These are phyloP conservation scores for Notolabrus celidotus DNA, from an alignment of 2,797 vertebrate species.

Conservation along the genomic window DNA sequence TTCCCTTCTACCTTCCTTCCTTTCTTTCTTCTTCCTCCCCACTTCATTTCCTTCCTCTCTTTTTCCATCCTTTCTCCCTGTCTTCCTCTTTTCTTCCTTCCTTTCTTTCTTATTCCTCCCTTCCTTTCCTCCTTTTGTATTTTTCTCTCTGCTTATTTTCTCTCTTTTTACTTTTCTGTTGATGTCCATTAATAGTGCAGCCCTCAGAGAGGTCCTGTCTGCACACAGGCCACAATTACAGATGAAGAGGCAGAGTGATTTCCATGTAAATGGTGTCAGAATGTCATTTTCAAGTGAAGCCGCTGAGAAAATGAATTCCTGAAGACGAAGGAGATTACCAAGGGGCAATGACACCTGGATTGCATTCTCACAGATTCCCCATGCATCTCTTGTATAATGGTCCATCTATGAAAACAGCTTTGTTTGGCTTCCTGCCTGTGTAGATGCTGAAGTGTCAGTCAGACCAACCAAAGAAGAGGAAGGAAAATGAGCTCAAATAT, in stretches of 20 bases:
- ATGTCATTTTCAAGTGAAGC: conserved; percentile 80
- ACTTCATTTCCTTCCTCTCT: conserved; percentile 14
- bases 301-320: conserved; percentile 83
- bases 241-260: conserved; percentile 82
- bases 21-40: background rate
- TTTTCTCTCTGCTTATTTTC: conserved; percentile 11
- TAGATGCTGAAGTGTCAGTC: conserved; percentile 73
- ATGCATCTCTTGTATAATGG: conserved; percentile 77
- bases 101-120: background rate
- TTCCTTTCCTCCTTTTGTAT: conserved; percentile 33
- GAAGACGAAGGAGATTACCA: conserved; percentile 80
- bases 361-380: conserved; percentile 79
- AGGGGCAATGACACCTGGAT: conserved; percentile 76
- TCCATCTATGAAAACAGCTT: conserved; percentile 82
- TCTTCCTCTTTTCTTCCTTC: background rate
- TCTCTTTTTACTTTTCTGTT: conserved; percentile 22
- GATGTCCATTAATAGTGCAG: conserved; percentile 66
- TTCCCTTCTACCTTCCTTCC: background rate
- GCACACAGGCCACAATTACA: conserved; percentile 68
- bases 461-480: conserved; percentile 50
- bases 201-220: conserved; percentile 74
- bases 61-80: background rate
- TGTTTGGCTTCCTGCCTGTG: conserved; percentile 67
- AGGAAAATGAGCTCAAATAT: conserved; percentile 58
- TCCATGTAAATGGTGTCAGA: conserved; percentile 87